Percentiles rank a stretch among this genome's conserved stretches.
phyloP scores from a whole-genome alignment of 2,113 vertebrate species.

The Eurypyga helias region DNA sequence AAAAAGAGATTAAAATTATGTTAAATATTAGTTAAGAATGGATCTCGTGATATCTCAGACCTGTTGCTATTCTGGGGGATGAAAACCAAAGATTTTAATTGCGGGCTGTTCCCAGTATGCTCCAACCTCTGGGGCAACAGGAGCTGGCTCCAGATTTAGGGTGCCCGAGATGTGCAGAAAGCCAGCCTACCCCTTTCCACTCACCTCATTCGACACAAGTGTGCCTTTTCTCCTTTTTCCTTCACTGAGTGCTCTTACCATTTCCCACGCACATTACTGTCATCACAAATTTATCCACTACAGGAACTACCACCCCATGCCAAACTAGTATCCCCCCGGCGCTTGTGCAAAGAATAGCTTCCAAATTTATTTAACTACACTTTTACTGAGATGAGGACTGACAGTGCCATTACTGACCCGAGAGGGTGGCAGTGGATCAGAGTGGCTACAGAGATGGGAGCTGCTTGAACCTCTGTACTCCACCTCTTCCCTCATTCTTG shows the following conservation, averaged over 20 bases:
- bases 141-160: neutral
- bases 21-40: neutral
- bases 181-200: neutral
- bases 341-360: neutral
- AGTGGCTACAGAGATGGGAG: neutral
- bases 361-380: neutral
- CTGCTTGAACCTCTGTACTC: neutral
- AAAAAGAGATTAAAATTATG: neutral
- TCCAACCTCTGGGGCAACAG: neutral
- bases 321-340: neutral
- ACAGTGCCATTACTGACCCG: neutral
- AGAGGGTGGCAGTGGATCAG: accelerated
- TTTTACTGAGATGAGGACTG: neutral
- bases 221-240: neutral
- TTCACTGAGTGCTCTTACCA: neutral
- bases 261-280: neutral
- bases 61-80: neutral
- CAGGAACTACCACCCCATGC: neutral
- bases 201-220: neutral
- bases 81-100: neutral
- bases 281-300: neutral
- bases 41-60: neutral
- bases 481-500: neutral
- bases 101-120: neutral
- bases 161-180: neutral